Evolutionary conservation across 1,140 invertebrate species (phyloP).

Genomic region (Drosophila nannoptera): DNA sequence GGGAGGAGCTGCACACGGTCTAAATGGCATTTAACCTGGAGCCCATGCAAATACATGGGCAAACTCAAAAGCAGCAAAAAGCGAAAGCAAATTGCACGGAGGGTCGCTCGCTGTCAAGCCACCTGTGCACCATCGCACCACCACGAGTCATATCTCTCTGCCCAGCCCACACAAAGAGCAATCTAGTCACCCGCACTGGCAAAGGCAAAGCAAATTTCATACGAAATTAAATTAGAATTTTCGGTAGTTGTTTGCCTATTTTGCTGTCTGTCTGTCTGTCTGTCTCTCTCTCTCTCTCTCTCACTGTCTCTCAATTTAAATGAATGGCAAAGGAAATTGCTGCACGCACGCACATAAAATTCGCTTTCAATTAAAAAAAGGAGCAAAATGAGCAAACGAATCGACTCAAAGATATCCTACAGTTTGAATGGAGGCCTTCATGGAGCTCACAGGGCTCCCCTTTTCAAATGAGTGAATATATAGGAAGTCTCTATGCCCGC

Average conservation of each 20-base stretch:
- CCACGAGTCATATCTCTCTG: too few species aligned
- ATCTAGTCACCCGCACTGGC: slow-evolving; percentile 23
- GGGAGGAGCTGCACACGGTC: slow-evolving; percentile 12
- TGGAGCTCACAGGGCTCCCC: too few species aligned
- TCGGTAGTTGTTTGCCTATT: slow-evolving; percentile 46
- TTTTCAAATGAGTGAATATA: not conserved
- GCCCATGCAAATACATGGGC: slow-evolving; percentile 20
- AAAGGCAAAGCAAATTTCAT: slow-evolving; percentile 55
- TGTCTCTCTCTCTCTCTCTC: slow-evolving; percentile 10
- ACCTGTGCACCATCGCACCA: slow-evolving; percentile 3
- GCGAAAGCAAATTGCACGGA: slow-evolving; percentile 65
- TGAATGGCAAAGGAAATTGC: slow-evolving; percentile 59
- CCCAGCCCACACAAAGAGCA: slow-evolving; percentile 29
- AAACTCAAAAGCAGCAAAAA: slow-evolving; percentile 63
- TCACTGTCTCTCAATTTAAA: slow-evolving; percentile 29
- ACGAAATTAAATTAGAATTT: slow-evolving; percentile 73
- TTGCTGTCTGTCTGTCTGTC: slow-evolving; percentile 10
- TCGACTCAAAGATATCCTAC: not conserved
- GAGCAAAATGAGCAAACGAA: not conserved
- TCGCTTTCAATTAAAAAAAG: slow-evolving; percentile 19
- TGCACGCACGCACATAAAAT: slow-evolving; percentile 58
- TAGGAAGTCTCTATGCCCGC: not conserved
- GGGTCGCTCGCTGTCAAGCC: slow-evolving; percentile 23
- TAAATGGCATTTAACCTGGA: slow-evolving; percentile 40
- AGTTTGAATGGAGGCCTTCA: too few species aligned